Percentiles rank a stretch among this genome's conserved stretches.
These are phyloP conservation scores for Drosophila buzzatii DNA, from an alignment of 2,888 invertebrate species.

Conservation along the genomic window DNA sequence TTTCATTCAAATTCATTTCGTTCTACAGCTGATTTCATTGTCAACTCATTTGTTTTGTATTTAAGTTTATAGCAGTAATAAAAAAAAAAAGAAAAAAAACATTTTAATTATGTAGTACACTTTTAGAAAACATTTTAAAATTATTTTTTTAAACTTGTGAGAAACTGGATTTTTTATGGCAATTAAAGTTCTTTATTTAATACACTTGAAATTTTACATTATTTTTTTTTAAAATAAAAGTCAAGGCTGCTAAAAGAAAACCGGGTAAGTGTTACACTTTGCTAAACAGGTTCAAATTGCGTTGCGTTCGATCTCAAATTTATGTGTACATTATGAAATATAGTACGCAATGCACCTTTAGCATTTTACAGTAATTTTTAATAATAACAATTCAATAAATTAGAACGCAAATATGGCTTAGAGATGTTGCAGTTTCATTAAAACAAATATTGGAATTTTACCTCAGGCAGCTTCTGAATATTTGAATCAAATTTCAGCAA, in stretches of 20 bases:
- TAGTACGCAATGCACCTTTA: slow-evolving; percentile 5
- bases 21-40: neutral
- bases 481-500: slow-evolving; percentile 1
- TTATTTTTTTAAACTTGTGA: no score
- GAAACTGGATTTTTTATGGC: no score
- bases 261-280: neutral
- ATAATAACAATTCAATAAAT: slow-evolving; percentile 23
- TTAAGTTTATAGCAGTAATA: neutral
- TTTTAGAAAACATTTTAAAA: neutral
- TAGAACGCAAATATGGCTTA: slow-evolving; percentile 23
- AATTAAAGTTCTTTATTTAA: no score
- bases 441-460: slow-evolving; percentile 6
- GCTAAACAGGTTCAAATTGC: slow-evolving; percentile 3
- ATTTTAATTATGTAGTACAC: neutral
- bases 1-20: neutral
- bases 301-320: neutral
- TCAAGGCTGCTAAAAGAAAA: neutral
- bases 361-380: slow-evolving; percentile 4
- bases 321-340: neutral
- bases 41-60: neutral
- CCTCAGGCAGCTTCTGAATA: slow-evolving; percentile 19
- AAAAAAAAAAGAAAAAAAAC: neutral
- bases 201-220: no score
- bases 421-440: slow-evolving; percentile 11
- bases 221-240: no score